Evolutionary conservation across 2,888 invertebrate species (phyloP).

Genomic region (Stenodera caucasica): DNA sequence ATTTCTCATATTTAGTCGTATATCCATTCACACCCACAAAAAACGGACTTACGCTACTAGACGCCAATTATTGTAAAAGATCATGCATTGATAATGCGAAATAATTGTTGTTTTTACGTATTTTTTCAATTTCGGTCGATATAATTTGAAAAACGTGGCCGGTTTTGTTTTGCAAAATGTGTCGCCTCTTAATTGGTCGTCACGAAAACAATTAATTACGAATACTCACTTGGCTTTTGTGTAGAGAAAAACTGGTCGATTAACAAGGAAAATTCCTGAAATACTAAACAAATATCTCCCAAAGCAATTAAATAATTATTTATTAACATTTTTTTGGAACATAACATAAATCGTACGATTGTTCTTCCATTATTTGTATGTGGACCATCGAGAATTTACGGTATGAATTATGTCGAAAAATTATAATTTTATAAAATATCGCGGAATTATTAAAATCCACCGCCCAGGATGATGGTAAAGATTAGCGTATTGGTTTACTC

Average conservation of each 20-base stretch:
- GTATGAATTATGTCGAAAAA: too few species aligned
- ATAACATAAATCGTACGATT: constrained; percentile 6
- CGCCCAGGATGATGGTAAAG: constrained; percentile 25
- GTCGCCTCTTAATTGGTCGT: constrained; percentile 21
- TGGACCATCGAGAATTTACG: too few species aligned
- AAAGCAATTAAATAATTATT: constrained; percentile 26
- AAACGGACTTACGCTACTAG: too few species aligned
- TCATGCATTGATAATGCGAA: too few species aligned
- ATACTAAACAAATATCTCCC: constrained; percentile 20
- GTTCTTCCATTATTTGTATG: not conserved
- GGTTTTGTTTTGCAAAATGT: constrained; percentile 12
- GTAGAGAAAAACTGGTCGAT: constrained; percentile 14
- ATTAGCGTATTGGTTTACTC: constrained; percentile 25
- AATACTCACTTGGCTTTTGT: constrained; percentile 18
- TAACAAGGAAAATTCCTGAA: constrained; percentile 12
- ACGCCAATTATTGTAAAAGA: not conserved
- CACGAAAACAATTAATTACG: constrained; percentile 24
- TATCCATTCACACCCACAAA: too few species aligned
- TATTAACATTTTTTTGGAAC: constrained; percentile 18
- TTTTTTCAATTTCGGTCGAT: not conserved
- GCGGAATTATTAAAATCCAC: constrained; percentile 6
- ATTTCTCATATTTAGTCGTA: too few species aligned
- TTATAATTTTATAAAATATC: too few species aligned
- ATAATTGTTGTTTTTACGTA: not conserved
- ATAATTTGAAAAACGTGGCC: constrained; percentile 14